Conservation (phyloP, 2,113 vertebrate genomes). For the Hippolais icterina region DNA sequence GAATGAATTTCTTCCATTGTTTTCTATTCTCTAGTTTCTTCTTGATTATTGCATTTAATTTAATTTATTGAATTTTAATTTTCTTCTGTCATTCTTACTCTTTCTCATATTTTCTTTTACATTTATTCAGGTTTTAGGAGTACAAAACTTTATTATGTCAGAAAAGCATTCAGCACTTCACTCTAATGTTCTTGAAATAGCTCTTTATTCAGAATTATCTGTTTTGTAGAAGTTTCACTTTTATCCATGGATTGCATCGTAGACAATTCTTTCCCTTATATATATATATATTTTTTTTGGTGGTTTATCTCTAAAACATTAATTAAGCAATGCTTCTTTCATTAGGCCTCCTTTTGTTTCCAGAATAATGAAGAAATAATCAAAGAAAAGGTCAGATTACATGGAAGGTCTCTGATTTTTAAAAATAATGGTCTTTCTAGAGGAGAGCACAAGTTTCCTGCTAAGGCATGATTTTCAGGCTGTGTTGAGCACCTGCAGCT, state of each 20-base stretch:
- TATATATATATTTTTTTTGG: fast-evolving
- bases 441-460: not conserved
- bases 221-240: not conserved
- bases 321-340: not conserved
- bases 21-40: not conserved
- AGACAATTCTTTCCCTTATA: not conserved
- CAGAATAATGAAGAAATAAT: not conserved
- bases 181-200: not conserved
- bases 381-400: not conserved
- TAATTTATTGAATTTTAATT: not conserved
- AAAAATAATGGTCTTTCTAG: not conserved
- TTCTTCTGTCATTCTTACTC: not conserved
- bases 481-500: not conserved
- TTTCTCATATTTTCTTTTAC: not conserved
- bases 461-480: not conserved
- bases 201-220: not conserved
- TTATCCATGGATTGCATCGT: not conserved
- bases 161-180: not conserved
- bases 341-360: not conserved
- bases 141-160: not conserved
- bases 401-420: not conserved
- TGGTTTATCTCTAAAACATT: not conserved
- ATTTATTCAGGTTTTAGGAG: not conserved
- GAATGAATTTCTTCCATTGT: not conserved
- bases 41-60: not conserved